Evolutionary conservation across 2,113 vertebrate species (phyloP), one percentile per base, ranked within the genome.

Genomic region (Leiothrix lutea): DNA sequence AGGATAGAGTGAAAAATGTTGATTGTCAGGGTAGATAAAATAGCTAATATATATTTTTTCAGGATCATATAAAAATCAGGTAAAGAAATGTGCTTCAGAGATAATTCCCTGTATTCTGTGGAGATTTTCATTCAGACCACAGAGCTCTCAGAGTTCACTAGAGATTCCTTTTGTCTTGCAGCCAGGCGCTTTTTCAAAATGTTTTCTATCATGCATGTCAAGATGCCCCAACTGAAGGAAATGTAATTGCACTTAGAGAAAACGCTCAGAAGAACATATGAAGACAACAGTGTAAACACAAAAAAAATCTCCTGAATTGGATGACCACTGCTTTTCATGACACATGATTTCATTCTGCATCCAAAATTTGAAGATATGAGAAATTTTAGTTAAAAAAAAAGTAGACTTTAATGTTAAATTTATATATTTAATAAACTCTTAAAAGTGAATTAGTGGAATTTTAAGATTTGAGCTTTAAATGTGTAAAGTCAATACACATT

Each of bases 251-350:
- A 5, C 9, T n/a, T 57, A 23, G 40, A 48, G 7, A 69, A 81
- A 72, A 70, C 0, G 0, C 15, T 5, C 36, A 28, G n/a, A 65
- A 26, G 24, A 44, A 44, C 2, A 1, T 14, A 31, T 6, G n/a
- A 61, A 22, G 11, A 70, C 6, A 9, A 25, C 11, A 38, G 15
- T 21, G 17, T 54, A 71, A 75, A 44, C 18, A 44, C 10, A 72
- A 72, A 6, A 6, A 69, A 1, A 78, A 65, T 26, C 53, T 40
- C 11, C 22, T 57, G 15, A 61, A 29, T 3, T 65, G 23, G 2
- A 9, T 51, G 3, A 50, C 9, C 60, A 36, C 8, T 33, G 24
- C 25, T 67, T 77, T 57, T 58, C 20, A 31, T 47, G 56, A 78
- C 2, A 42, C 9, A 12, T 29, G 6, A 56, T 73, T 92, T 78